A percentile compares a stretch with the other conserved stretches of the same genome.
phyloP scores from a whole-genome alignment of 2,113 vertebrate species.

The Lipophrys pholis region DNA sequence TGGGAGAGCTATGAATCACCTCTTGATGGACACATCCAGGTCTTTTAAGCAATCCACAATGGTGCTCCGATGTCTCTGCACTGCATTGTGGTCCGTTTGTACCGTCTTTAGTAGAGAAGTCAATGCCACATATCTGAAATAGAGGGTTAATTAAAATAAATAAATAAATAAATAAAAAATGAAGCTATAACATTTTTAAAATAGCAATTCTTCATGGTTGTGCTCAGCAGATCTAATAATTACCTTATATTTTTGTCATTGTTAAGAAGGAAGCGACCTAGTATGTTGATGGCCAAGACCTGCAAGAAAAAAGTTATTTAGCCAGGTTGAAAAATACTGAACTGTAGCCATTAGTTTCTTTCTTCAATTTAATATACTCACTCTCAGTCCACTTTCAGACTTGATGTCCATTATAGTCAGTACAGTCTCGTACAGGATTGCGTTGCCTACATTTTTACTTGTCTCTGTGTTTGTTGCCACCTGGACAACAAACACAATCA shows the following conservation, averaged over 20 bases:
- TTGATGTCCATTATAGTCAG: slow-evolving; percentile 99
- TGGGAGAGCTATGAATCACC: slow-evolving; percentile 76
- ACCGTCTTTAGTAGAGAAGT: slow-evolving; percentile 98
- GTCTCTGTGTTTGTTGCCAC: slow-evolving; percentile 99
- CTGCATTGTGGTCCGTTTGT: slow-evolving; percentile 98
- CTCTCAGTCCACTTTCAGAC: slow-evolving; percentile 97
- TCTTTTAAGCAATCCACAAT: slow-evolving; percentile 99
- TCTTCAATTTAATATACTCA: slow-evolving; percentile 76
- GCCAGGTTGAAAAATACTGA: neutral
- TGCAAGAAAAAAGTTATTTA: slow-evolving; percentile 72
- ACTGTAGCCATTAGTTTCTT: neutral
- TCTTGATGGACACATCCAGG: slow-evolving; percentile 98
- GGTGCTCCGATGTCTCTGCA: slow-evolving; percentile 97
- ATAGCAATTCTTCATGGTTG: neutral
- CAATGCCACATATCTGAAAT: slow-evolving; percentile 94
- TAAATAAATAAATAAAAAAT: neutral
- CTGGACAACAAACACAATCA: slow-evolving; percentile 69
- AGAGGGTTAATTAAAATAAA: slow-evolving; percentile 2
- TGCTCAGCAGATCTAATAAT: neutral
- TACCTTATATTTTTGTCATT: slow-evolving; percentile 99
- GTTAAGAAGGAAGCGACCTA: slow-evolving; percentile 98
- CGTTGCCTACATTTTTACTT: slow-evolving; percentile 99
- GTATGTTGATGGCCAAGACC: slow-evolving; percentile 99
- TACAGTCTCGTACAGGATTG: slow-evolving; percentile 99
- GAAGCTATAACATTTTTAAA: slow-evolving; percentile 1